Percentiles rank a stretch among this genome's conserved stretches.
phyloP scores from a whole-genome alignment of 2,113 vertebrate genomes.

The Octodon degus region DNA sequence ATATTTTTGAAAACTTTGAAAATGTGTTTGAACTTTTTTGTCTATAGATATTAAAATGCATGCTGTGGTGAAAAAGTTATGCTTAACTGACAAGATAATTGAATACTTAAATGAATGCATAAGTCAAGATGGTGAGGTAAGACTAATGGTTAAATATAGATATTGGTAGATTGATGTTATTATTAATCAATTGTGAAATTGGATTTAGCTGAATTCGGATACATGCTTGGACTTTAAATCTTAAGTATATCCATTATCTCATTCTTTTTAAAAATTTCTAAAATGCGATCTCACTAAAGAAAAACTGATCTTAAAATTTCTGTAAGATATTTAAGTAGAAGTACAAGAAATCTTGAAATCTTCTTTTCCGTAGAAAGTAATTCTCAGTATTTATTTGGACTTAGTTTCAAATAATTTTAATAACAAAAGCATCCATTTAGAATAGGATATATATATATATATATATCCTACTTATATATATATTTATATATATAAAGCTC shows the following conservation, averaged over 20 bases:
- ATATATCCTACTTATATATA: too few species aligned
- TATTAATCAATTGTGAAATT: constrained; percentile 46
- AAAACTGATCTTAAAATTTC: constrained; percentile 15
- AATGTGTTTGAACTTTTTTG: constrained; percentile 48
- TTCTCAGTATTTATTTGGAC: constrained; percentile 22
- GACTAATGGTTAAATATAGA: not conserved
- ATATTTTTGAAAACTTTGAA: constrained; percentile 30
- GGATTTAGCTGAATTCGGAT: constrained; percentile 18
- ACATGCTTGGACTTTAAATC: not conserved
- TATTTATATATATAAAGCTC: not conserved
- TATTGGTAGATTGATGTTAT: not conserved
- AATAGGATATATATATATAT: not conserved
- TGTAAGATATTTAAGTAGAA: not conserved
- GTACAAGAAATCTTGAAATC: not conserved
- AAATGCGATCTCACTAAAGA: not conserved
- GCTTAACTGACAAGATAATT: constrained; percentile 89
- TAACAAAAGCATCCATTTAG: not conserved
- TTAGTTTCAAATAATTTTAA: constrained; percentile 25
- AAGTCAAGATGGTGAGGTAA: constrained; percentile 90
- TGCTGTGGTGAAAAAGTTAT: constrained; percentile 89
- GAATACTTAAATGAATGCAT: constrained; percentile 89
- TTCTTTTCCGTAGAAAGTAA: constrained; percentile 23
- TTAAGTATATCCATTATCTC: not conserved
- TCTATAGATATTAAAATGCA: constrained; percentile 93
- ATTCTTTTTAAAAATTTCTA: constrained; percentile 3